Base-by-base conservation (phyloP, 2,797 vertebrate genomes). In the Echiichthys vipera region DNA sequence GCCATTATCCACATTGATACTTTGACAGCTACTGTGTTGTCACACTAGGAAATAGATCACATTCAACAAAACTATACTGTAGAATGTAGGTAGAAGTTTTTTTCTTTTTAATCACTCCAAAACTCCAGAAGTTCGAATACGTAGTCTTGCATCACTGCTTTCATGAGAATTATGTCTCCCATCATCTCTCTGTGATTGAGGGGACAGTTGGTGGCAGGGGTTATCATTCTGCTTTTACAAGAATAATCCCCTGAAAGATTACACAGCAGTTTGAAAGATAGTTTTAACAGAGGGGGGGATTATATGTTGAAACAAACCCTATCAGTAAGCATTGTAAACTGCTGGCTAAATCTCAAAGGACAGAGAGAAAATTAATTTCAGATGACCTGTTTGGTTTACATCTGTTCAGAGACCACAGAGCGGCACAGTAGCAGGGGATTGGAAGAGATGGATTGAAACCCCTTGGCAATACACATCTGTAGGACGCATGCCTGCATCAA, bases 331-430 rank as follows among this genome's bases (percentile, higher is more conserved):
- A 22, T 62, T 46, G 78, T 54, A 64, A 78, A 78, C 78, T 25
- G 71, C 54, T 12, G 54, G 63, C 14, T 81, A 69, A 84, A 72
- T 80, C 87, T 87, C 77, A 67, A 9, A 72, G 74, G 77, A 86
- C 67, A 62, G 63, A 75, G 57, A 74, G 74, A 59, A 59, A 81
- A 88, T 91, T 88, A 80, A 87, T 89, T 88, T 88, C 79, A 89
- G 65, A 81, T 93, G 88, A 92, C 86, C 89, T 87, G 81, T 84
- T 91, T 88, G 77, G 54, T 85, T 88, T 79, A 83, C 81, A 84
- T 85, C 79, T 87, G 84, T 68, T 80, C 61, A 45, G 59, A 67
- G 45, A 69, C 32, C 45, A 13, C 66, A 56, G 54, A 66, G 61
- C 45, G 63, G 76, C 55, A 61, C 25, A 25, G 66, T 17, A 66